phyloP scores from a whole-genome alignment of 2,888 invertebrate species.

The Hybos culiciformis region DNA sequence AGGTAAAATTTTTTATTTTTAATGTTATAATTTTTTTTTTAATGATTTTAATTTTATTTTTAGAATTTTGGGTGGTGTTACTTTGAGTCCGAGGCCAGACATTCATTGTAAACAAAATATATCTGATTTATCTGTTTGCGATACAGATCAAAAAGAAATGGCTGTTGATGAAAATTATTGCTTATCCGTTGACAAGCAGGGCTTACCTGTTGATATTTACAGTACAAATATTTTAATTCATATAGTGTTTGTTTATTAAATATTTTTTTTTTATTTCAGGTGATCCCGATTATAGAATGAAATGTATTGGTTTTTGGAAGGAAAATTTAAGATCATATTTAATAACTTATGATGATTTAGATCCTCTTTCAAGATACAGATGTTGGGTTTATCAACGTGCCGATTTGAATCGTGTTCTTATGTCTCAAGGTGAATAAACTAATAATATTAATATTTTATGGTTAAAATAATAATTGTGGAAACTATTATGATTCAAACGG shows the following conservation, averaged over 20 bases:
- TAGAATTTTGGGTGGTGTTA: constrained; percentile 88
- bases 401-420: constrained; percentile 74
- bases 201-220: constrained; percentile 89
- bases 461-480: no score
- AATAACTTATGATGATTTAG: constrained; percentile 90
- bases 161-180: constrained; percentile 92
- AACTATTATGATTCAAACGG: no score
- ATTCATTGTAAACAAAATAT: constrained; percentile 86
- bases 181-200: constrained; percentile 88
- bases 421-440: constrained; percentile 46
- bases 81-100: constrained; percentile 82
- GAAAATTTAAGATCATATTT: constrained; percentile 94
- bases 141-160: constrained; percentile 87
- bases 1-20: constrained; percentile 26
- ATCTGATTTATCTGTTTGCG: constrained; percentile 92
- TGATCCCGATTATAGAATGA: constrained; percentile 91
- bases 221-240: constrained; percentile 26
- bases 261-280: constrained; percentile 14
- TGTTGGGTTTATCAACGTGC: constrained; percentile 97
- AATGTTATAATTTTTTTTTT: background rate
- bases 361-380: constrained; percentile 88
- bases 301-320: constrained; percentile 96
- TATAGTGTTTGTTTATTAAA: background rate
- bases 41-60: constrained; percentile 11
- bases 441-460: background rate